Evolutionary conservation across 2,113 vertebrate species (phyloP), one percentile per base, ranked within the genome.

Genomic region (Planiliza haematocheilus): DNA sequence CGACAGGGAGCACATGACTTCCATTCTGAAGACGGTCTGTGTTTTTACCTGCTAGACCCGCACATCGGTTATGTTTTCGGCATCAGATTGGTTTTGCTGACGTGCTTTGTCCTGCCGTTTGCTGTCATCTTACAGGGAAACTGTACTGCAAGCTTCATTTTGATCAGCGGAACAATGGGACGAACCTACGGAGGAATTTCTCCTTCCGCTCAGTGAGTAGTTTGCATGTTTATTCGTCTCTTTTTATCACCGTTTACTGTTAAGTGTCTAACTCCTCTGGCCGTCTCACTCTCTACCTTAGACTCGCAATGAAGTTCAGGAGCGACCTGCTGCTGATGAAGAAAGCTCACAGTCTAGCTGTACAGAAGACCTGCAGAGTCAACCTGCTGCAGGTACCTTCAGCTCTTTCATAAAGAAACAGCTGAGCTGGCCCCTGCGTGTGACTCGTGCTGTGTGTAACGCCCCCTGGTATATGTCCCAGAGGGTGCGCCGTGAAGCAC

Each of bases 61-160:
- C 12, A 0, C 41, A 30, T 21, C 4, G 10, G 4, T 42, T 8
- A 42, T 18, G 7, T 16, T 7, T 13, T 43, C n/a, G 45, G 21
- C 13, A 12, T 41, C 11, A 4, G 36, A 14, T 16, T 24, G 16
- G 8, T 20, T 34, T 18, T 51, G 30, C 17, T 72, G 34, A 77
- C 38, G 5, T 57, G 0, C n/a, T 16, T 53, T 24, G 4, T 55
- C 0, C 7, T 79, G 21, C 66, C 13, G 2, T 49, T 51, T 59
- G 34, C 16, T 77, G 9, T 69, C 1, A 61, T 82, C 52, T 88
- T 70, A 12, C 76, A 99, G 97, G 94, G 75, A 98, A 97, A 91
- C 92, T 99, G 84, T 99, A 97, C 91, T 99, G 98, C 93, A 97
- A 97, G 85, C 92, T 95, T 86, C 97, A 99, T 82, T 99, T 97